Percentiles rank a stretch among this genome's conserved stretches.
Evolutionary conservation across 2,797 vertebrate genomes (phyloP).

Genomic region (Ceyx erithaca): DNA sequence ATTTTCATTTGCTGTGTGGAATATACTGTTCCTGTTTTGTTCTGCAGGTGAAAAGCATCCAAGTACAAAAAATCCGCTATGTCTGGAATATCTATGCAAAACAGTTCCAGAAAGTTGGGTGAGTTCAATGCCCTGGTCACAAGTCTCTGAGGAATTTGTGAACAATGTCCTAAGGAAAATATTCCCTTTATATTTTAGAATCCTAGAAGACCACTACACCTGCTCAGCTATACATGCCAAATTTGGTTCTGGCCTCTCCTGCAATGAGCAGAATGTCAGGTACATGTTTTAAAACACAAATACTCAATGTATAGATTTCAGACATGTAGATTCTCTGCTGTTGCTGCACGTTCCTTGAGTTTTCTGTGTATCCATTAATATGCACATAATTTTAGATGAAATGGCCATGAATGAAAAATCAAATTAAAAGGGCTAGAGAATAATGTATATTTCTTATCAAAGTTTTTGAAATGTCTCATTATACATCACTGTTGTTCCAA

Average conservation of each 20-base stretch:
- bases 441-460: background rate
- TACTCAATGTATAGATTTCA: background rate
- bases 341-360: background rate
- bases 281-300: constrained; percentile 7
- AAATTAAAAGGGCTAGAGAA: background rate
- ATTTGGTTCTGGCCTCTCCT: constrained; percentile 78
- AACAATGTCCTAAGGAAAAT: background rate
- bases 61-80: constrained; percentile 81
- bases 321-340: background rate
- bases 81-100: constrained; percentile 78
- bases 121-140: constrained; percentile 46
- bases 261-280: constrained; percentile 77
- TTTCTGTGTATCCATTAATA: background rate
- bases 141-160: background rate
- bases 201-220: constrained; percentile 77
- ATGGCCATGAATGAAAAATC: background rate
- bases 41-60: constrained; percentile 78
- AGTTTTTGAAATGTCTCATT: background rate
- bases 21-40: background rate
- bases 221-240: constrained; percentile 76
- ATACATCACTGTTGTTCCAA: background rate
- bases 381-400: background rate
- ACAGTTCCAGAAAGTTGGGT: constrained; percentile 81
- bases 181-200: constrained; percentile 62
- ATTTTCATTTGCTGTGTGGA: background rate